These are phyloP conservation scores for Danio jaintianensis DNA, from an alignment of 2,797 vertebrate genomes.

Conservation along the genomic window DNA sequence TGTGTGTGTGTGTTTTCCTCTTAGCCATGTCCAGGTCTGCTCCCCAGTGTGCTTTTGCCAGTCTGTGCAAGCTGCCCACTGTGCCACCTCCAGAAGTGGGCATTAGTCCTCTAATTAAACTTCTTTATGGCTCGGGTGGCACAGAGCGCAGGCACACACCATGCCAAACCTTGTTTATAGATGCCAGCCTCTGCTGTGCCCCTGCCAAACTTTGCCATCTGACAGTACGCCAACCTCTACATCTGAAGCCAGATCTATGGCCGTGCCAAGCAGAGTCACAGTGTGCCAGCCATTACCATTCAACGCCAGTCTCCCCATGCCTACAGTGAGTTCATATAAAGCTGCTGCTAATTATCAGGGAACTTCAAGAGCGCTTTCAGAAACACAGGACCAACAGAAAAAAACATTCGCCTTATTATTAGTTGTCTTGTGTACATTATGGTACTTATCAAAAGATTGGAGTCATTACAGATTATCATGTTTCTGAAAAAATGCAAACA, in stretches of 20 bases:
- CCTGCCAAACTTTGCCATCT: conserved; percentile 56
- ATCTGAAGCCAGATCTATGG: conserved; percentile 48
- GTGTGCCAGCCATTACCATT: conserved; percentile 35
- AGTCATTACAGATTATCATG: background rate
- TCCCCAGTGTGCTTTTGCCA: conserved; percentile 56
- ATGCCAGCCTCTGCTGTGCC: conserved; percentile 75
- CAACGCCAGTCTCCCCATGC: conserved; percentile 48
- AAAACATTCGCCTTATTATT: background rate
- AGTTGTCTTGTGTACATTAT: background rate
- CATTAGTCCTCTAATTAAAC: conserved; percentile 76
- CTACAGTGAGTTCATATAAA: conserved; percentile 77
- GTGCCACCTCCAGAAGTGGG: conserved; percentile 47
- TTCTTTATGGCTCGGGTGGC: conserved; percentile 74
- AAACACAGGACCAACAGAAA: background rate
- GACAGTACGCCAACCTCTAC: conserved; percentile 51
- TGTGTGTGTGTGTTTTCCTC: conserved; percentile 36
- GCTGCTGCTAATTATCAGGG: conserved; percentile 79
- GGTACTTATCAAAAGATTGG: background rate
- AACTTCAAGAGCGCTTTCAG: conserved; percentile 56
- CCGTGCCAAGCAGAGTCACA: conserved; percentile 49
- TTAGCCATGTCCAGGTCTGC: conserved; percentile 26
- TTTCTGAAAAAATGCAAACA: too few relatives aligned
- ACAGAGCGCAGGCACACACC: conserved; percentile 73
- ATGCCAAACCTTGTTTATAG: conserved; percentile 72
- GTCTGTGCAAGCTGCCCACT: conserved; percentile 46